These are phyloP conservation scores for Taurulus bubalis DNA, from an alignment of 2,113 vertebrate genomes.

Conservation along the genomic window DNA sequence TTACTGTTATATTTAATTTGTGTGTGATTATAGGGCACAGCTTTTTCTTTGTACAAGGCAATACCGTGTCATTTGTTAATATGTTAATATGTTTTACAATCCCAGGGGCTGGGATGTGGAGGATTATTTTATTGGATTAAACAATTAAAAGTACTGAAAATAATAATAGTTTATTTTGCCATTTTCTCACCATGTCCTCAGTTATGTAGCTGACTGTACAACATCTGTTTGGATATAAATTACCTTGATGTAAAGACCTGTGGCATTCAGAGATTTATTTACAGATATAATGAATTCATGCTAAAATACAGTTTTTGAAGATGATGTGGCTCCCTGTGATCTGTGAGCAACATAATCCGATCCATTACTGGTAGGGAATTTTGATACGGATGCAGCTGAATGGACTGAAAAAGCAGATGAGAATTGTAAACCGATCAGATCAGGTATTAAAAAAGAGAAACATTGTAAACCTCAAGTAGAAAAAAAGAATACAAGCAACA, in stretches of 20 bases:
- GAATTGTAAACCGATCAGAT: background rate
- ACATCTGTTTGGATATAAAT: background rate
- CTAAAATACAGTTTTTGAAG: no score
- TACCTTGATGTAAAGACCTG: background rate
- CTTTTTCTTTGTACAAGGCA: no score
- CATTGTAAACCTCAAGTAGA: background rate
- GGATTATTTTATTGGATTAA: no score
- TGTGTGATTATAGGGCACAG: no score
- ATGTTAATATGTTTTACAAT: no score
- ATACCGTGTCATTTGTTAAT: no score
- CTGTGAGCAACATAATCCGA: slow-evolving; percentile 3
- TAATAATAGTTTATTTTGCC: background rate
- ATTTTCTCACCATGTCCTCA: background rate
- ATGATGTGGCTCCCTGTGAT: background rate
- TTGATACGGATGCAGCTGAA: slow-evolving; percentile 1
- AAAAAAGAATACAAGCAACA: background rate
- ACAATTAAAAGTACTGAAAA: background rate
- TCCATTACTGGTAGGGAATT: background rate
- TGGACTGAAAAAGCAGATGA: slow-evolving; percentile 3
- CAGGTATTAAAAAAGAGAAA: background rate
- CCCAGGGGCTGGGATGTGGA: no score
- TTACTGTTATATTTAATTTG: no score
- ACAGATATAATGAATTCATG: background rate
- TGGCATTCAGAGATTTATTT: background rate
- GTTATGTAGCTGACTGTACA: background rate